Base-by-base conservation (phyloP, 2,797 vertebrate species). In the Poecile montanus region DNA sequence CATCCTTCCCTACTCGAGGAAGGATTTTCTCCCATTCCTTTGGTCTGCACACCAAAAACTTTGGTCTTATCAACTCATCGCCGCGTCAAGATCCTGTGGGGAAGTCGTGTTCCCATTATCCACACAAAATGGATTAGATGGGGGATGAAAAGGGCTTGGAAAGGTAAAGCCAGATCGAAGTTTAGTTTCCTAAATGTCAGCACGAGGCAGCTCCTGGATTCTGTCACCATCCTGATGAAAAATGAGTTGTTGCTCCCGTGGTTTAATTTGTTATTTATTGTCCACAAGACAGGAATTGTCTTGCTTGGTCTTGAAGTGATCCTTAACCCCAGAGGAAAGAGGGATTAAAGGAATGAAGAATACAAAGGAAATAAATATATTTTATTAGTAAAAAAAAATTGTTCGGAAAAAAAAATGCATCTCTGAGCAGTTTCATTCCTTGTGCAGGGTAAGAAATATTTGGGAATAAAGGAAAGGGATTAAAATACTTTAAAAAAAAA, bases 61-160 rank as follows among this genome's bases (percentile, higher is more conserved):
- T 77, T 51, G 74, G 44, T 78, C 27, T 92, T 42, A 51, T 62
- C 44, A 78, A 81, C 32, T 91, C 60, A 62, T 56, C 65, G 3
- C 40, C 56, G 1, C 51, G 68, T 82, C 91, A 56, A 40, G 72
- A 30, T 72, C 42, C 70, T 76, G 34, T 7, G 40, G 67, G 72
- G 40, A 91, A 94, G 32, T 82, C 38, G 0, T 56, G 56, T 78
- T 93, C 68, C 77, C 74, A 40, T 91, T 80, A 93, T 93, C 92
- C 72, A 57, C 56, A 72, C 70, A 93, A 94, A 96, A 84, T 16
- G 45, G 73, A 93, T 91, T 90, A 96, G 23, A 11, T 45, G 30
- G 70, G 54, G 66, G 54, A 84, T 91, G 85, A 89, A 94, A 96
- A 96, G 87, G 93, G 80, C 91, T 95, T 78, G 77, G 67, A 96